Evolutionary conservation across 2,797 vertebrate genomes (phyloP).

Genomic region (Dallia pectoralis): DNA sequence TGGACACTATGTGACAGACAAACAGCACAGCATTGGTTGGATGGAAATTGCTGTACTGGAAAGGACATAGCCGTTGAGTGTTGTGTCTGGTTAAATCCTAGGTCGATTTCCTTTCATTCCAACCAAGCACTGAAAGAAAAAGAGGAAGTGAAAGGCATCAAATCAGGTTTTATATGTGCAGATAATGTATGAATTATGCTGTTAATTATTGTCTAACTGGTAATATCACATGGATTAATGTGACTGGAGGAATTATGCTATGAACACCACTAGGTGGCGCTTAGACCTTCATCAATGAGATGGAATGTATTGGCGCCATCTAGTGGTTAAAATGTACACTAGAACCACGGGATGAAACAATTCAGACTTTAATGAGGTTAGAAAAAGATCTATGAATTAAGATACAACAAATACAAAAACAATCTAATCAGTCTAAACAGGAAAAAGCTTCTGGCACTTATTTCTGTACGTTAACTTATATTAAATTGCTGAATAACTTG

Average conservation of each 20-base stretch:
- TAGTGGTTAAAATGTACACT: slow-evolving; percentile 16
- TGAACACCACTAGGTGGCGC: background rate
- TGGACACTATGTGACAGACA: background rate
- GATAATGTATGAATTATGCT: no score
- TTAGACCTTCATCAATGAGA: background rate
- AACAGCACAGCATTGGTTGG: background rate
- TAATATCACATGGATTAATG: background rate
- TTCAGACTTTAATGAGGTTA: background rate
- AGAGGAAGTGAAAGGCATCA: no score
- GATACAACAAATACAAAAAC: no score
- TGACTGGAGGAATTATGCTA: background rate
- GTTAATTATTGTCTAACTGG: no score
- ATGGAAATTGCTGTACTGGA: background rate
- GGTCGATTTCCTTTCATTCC: no score
- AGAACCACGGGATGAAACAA: background rate
- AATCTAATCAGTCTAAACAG: no score
- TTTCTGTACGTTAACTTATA: no score
- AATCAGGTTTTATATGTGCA: no score
- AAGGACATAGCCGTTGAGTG: background rate
- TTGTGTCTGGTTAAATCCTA: background rate
- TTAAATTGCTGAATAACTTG: no score
- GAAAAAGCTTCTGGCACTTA: no score
- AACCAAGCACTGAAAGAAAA: no score
- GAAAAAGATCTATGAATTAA: background rate
- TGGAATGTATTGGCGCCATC: slow-evolving; percentile 17